A percentile compares a stretch with the other conserved stretches of the same genome.
These are phyloP conservation scores for Polydesmus complanatus DNA, from an alignment of 2,888 invertebrate genomes.

Conservation along the genomic window DNA sequence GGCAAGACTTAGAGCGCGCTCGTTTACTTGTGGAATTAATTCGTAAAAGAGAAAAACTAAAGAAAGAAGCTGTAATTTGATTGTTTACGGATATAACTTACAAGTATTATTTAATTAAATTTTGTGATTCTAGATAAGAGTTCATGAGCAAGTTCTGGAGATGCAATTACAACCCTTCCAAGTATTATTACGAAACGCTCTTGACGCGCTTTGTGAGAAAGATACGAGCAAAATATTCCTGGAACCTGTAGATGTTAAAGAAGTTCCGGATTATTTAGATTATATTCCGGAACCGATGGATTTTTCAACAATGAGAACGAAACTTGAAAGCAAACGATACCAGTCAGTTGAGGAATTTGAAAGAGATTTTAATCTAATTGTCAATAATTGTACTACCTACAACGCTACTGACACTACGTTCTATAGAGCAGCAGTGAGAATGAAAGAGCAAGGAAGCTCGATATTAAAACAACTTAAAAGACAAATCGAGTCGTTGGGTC, in stretches of 20 bases:
- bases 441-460: slow-evolving; percentile 54
- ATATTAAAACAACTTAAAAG: background rate
- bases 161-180: slow-evolving; percentile 69
- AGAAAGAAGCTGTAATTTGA: slow-evolving; percentile 55
- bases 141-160: slow-evolving; percentile 54
- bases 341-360: slow-evolving; percentile 61
- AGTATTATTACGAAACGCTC: slow-evolving; percentile 57
- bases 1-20: slow-evolving; percentile 87
- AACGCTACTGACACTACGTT: slow-evolving; percentile 91
- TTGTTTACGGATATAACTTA: background rate
- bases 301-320: slow-evolving; percentile 64
- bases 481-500: background rate
- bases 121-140: slow-evolving; percentile 34
- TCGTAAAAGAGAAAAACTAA: slow-evolving; percentile 86
- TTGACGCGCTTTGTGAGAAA: slow-evolving; percentile 59
- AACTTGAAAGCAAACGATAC: slow-evolving; percentile 41
- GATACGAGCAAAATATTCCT: slow-evolving; percentile 80
- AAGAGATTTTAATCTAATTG: slow-evolving; percentile 87
- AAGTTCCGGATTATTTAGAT: slow-evolving; percentile 75
- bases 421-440: slow-evolving; percentile 73
- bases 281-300: slow-evolving; percentile 80
- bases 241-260: slow-evolving; percentile 69
- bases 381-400: slow-evolving; percentile 85
- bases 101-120: background rate
- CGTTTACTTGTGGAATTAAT: slow-evolving; percentile 84